Conservation (phyloP, 2,888 invertebrate genomes). For the Zhengitettix transpicula region DNA sequence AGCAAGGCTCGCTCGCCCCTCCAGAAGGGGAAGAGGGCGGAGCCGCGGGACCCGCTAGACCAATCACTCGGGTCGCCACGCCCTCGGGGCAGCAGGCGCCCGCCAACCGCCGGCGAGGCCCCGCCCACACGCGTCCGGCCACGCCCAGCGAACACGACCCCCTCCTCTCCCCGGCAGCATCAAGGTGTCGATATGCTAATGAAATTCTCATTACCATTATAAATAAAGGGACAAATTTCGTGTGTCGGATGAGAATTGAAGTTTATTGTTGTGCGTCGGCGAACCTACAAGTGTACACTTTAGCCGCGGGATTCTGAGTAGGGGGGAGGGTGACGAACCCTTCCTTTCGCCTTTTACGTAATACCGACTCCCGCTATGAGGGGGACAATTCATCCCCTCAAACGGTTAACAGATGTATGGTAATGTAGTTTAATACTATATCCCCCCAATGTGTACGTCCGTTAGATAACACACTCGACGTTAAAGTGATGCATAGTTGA, state of each 20-base stretch:
- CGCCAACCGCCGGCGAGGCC: background rate
- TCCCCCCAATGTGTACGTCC: too few species aligned
- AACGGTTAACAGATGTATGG: too few species aligned
- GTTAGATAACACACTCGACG: too few species aligned
- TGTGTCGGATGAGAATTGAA: background rate
- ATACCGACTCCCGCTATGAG: too few species aligned
- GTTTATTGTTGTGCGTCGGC: background rate
- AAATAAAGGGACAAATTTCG: background rate
- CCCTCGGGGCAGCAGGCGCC: background rate
- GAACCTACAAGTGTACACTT: background rate
- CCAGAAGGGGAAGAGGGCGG: background rate
- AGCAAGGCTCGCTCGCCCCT: background rate
- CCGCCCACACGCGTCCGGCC: slow-evolving; percentile 22
- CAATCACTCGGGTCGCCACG: background rate
- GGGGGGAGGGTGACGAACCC: too few species aligned
- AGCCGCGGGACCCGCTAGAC: background rate
- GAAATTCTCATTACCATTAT: background rate
- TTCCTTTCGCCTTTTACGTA: too few species aligned
- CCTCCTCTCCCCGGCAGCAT: slow-evolving; percentile 26
- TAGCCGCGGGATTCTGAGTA: background rate
- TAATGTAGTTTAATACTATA: too few species aligned
- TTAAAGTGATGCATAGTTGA: too few species aligned
- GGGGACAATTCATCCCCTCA: too few species aligned
- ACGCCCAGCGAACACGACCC: slow-evolving; percentile 27
- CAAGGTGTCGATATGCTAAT: slow-evolving; percentile 11